A percentile compares a stretch with the other conserved stretches of the same genome.
These are phyloP conservation scores for Tokudaia tokunoshimensis DNA, from an alignment of 2,797 vertebrate species.

Conservation along the genomic window DNA sequence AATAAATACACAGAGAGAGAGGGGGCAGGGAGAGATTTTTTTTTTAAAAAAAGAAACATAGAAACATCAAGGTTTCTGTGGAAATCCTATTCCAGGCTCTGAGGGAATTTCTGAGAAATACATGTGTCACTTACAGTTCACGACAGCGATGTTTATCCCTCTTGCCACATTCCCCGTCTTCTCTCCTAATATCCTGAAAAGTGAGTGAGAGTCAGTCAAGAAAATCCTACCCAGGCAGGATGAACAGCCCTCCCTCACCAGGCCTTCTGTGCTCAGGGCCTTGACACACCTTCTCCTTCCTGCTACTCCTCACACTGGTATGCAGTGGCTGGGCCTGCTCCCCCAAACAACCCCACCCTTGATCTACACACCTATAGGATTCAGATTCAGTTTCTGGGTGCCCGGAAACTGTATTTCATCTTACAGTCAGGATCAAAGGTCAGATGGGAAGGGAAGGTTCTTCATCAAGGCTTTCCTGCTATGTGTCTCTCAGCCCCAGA, in stretches of 20 bases:
- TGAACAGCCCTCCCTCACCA: neutral
- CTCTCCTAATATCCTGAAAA: slow-evolving; percentile 87
- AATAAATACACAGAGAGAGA: neutral
- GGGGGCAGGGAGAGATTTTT: neutral
- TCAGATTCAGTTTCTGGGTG: neutral
- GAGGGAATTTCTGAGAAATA: neutral
- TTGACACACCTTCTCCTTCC: rapidly evolving
- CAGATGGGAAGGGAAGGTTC: neutral
- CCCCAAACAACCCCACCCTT: neutral
- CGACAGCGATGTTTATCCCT: slow-evolving; percentile 89
- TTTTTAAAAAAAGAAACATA: neutral
- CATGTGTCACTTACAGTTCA: slow-evolving; percentile 87
- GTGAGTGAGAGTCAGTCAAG: slow-evolving; percentile 53
- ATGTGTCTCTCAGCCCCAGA: neutral
- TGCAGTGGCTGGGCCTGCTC: neutral
- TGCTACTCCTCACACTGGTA: rapidly evolving
- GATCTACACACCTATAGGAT: neutral
- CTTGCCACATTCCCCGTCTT: slow-evolving; percentile 76
- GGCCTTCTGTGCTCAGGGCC: neutral
- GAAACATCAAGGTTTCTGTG: neutral
- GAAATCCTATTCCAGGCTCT: neutral
- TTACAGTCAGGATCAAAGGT: neutral
- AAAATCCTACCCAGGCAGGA: neutral
- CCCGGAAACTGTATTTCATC: neutral
- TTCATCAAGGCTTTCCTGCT: neutral